phyloP scores from a whole-genome alignment of 1,140 invertebrate species.

The Panagrolaimus sp. region DNA sequence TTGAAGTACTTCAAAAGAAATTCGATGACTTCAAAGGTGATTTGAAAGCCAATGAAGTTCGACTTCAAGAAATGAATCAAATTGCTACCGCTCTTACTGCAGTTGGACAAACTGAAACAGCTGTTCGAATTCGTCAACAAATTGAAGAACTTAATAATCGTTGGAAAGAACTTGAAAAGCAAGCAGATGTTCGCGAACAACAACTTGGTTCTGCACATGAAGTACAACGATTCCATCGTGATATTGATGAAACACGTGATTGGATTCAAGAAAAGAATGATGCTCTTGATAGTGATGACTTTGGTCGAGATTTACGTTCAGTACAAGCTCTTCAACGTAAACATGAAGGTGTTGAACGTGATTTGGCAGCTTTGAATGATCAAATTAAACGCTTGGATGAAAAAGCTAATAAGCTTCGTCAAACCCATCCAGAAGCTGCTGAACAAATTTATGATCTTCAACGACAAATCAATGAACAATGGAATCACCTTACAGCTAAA shows the following conservation, averaged over 20 bases:
- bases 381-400: constrained; percentile 95
- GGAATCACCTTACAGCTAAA: constrained; percentile 88
- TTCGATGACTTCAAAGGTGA: constrained; percentile 99
- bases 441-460: constrained; percentile 95
- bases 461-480: constrained; percentile 94
- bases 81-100: constrained; percentile 80
- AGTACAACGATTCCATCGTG: constrained; percentile 92
- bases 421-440: constrained; percentile 91
- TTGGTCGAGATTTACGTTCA: constrained; percentile 87
- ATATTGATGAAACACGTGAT: constrained; percentile 97
- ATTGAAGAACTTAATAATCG: constrained; percentile 89
- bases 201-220: constrained; percentile 95
- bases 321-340: constrained; percentile 95
- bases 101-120: constrained; percentile 93
- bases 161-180: constrained; percentile 79
- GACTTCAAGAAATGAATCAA: constrained; percentile 91
- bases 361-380: constrained; percentile 90
- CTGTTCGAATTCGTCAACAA: constrained; percentile 93
- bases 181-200: constrained; percentile 75
- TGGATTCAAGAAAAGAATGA: constrained; percentile 98
- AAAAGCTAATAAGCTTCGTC: constrained; percentile 85
- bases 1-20: constrained; percentile 98
- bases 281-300: constrained; percentile 87
- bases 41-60: constrained; percentile 90
- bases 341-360: constrained; percentile 92